Conservation (phyloP, 2,113 vertebrate genomes). For the Herpetotheres cachinnans region DNA sequence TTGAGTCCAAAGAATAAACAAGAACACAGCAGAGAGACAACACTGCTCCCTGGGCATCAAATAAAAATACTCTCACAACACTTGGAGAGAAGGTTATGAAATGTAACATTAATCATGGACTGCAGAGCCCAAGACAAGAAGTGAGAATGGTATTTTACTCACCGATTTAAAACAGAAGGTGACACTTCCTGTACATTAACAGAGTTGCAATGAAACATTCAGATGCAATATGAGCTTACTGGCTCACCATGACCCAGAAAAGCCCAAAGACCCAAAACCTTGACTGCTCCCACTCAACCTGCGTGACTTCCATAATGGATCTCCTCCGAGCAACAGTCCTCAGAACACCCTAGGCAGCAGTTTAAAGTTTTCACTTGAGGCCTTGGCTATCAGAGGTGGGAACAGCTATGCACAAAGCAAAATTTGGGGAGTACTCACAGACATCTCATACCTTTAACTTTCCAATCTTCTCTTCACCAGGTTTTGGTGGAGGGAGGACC, state of each 20-base stretch:
- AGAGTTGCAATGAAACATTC: background rate
- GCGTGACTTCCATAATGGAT: fast-evolving
- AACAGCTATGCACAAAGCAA: background rate
- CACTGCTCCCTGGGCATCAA: background rate
- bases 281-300: background rate
- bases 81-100: background rate
- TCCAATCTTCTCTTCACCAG: background rate
- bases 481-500: background rate
- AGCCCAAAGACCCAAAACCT: background rate
- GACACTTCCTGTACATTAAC: background rate
- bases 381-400: too few species aligned
- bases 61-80: fast-evolving
- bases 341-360: background rate
- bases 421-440: background rate
- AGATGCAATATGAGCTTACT: background rate
- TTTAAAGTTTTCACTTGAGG: background rate
- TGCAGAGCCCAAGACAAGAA: background rate
- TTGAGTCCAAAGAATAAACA: background rate
- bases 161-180: background rate
- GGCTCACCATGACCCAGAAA: background rate
- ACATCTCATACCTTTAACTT: background rate
- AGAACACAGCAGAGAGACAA: background rate
- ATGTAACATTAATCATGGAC: background rate
- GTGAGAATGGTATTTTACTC: background rate
- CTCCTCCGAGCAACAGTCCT: background rate